Evolutionary conservation across 2,113 vertebrate species (phyloP), one percentile per base, ranked within the genome.

Genomic region (Desmodus rotundus): DNA sequence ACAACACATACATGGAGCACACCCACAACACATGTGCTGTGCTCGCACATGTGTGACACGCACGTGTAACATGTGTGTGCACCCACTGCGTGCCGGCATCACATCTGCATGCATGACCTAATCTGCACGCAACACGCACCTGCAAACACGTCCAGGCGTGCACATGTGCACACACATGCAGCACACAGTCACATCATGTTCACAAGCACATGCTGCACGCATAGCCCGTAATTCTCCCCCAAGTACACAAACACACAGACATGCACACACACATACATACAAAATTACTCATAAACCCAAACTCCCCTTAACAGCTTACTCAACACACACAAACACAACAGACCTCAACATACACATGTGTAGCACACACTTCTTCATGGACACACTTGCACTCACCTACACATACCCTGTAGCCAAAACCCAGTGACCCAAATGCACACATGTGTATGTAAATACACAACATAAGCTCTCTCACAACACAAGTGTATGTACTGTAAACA

Each of bases 31-130:
- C 43, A 19, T 11, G 5, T n/a, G 76, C 15, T 70, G 19, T 31
- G 2, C 1, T 4, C 58, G 1, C 26, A 36, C 16, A 67, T 6
- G 33, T 26, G 15, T n/a, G n/a, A n/a, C n/a, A n/a, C n/a, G n/a
- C n/a, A n/a, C n/a, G n/a, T n/a, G n/a, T n/a, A n/a, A n/a, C n/a
- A n/a, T n/a, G n/a, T n/a, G n/a, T n/a, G n/a, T n/a, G n/a, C n/a
- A n/a, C n/a, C n/a, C n/a, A n/a, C n/a, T n/a, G n/a, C n/a, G n/a
- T n/a, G n/a, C n/a, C n/a, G n/a, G 38, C 28, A 45, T 13, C 10
- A 36, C 72, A 17, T 19, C 10, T 54, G 47, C 15, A 31, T 14
- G 26, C 22, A 14, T 12, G 2, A 11, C 74, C n/a, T 3, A 15
- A 68, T 36, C 52, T 58, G 16, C 4, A 41, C 13, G 7, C 22